Percentiles rank a stretch among this genome's conserved stretches.
Evolutionary conservation across 2,113 vertebrate genomes (phyloP).

Genomic region (Bujurquina vittata): DNA sequence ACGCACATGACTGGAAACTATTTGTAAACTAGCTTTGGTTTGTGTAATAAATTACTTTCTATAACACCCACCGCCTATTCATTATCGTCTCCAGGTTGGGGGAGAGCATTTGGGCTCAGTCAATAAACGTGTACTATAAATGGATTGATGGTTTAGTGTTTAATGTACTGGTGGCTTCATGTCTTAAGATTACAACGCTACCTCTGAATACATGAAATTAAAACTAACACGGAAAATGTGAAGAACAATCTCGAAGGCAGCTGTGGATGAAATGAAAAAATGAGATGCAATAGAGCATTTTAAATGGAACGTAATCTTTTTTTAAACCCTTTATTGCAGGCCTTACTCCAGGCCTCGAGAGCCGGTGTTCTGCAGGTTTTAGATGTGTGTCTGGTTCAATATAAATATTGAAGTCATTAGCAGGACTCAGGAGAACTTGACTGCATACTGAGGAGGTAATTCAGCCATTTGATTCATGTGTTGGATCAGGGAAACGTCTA

Average conservation of each 20-base stretch:
- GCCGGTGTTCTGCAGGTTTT: too few species aligned
- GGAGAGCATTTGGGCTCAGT: neutral
- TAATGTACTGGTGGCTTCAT: neutral
- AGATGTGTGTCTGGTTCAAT: too few species aligned
- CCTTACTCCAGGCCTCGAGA: too few species aligned
- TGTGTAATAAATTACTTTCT: conserved; percentile 87
- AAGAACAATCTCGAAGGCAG: neutral
- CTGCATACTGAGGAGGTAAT: too few species aligned
- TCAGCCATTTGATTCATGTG: too few species aligned
- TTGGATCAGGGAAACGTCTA: too few species aligned
- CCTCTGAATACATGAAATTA: neutral
- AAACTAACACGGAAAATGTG: neutral
- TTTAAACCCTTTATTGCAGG: neutral
- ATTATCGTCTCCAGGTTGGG: conserved; percentile 6
- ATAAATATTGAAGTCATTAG: too few species aligned
- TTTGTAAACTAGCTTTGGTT: conserved; percentile 86
- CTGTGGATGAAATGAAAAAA: too few species aligned
- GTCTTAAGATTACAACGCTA: neutral
- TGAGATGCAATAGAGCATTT: neutral
- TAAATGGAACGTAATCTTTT: neutral
- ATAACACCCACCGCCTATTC: conserved; percentile 65
- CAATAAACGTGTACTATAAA: conserved; percentile 28
- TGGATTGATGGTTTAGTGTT: neutral
- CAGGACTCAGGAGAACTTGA: too few species aligned
- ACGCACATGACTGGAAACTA: conserved; percentile 81